phyloP scores from a whole-genome alignment of 2,888 invertebrate species.

The Tipula helvola region DNA sequence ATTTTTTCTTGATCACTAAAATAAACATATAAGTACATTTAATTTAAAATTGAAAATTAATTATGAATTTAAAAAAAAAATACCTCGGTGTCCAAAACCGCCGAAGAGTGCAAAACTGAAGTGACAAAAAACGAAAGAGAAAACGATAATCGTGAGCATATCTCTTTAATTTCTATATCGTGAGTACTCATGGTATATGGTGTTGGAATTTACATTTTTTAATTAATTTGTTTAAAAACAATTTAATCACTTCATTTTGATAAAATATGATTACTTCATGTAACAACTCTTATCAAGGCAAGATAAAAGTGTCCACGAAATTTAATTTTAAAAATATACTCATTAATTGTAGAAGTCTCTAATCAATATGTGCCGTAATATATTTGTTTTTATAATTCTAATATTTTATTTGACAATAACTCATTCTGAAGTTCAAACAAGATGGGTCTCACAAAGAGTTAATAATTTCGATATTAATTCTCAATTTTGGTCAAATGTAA shows the following conservation, averaged over 20 bases:
- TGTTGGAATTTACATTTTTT: too few relatives aligned
- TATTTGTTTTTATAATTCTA: not conserved
- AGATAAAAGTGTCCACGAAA: not conserved
- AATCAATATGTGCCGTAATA: not conserved
- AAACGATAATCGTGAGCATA: too few relatives aligned
- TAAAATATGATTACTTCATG: not conserved
- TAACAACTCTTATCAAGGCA: not conserved
- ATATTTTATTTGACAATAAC: not conserved
- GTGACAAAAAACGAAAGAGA: too few relatives aligned
- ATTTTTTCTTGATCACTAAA: too few relatives aligned
- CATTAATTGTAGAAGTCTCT: not conserved
- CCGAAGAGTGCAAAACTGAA: too few relatives aligned
- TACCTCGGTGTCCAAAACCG: too few relatives aligned
- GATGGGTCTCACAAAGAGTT: not conserved
- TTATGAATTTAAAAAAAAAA: too few relatives aligned
- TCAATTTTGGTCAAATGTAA: not conserved
- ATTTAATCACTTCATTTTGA: not conserved
- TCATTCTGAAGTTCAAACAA: not conserved
- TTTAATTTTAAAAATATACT: not conserved
- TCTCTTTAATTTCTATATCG: too few relatives aligned
- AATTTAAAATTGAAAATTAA: too few relatives aligned
- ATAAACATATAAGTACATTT: too few relatives aligned
- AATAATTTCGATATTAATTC: not conserved
- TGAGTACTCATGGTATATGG: too few relatives aligned
- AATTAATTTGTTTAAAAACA: not conserved